Percentiles rank a stretch among this genome's conserved stretches.
Evolutionary conservation across 2,888 invertebrate genomes (phyloP).

Genomic region (Arge pagana): DNA sequence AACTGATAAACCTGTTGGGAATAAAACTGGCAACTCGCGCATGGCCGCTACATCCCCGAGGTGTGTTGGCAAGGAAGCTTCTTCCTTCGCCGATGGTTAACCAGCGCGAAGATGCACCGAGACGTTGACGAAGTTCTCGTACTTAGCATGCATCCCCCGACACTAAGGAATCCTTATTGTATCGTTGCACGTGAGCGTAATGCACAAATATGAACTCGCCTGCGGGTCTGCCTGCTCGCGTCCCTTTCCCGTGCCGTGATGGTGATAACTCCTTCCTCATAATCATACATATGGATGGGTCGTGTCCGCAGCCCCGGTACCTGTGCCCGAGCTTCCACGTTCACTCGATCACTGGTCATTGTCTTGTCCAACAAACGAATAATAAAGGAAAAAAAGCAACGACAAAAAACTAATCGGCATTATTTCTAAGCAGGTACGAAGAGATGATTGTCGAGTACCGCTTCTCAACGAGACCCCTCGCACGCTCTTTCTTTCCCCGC

Average conservation of each 20-base stretch:
- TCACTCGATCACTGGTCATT: constrained; percentile 21
- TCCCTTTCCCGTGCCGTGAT: constrained; percentile 29
- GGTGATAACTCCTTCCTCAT: constrained; percentile 53
- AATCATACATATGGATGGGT: constrained; percentile 53
- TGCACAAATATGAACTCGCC: constrained; percentile 55
- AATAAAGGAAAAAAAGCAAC: not conserved
- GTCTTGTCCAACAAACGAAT: constrained; percentile 7
- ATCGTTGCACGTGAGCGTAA: constrained; percentile 58
- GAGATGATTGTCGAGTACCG: too few species aligned
- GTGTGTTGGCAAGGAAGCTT: too few species aligned
- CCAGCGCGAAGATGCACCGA: not conserved
- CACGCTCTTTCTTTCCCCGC: too few species aligned
- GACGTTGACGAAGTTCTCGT: constrained; percentile 23
- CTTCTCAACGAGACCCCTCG: too few species aligned
- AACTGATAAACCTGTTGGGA: constrained; percentile 31
- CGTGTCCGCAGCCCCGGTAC: constrained; percentile 33
- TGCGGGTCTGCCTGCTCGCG: constrained; percentile 41
- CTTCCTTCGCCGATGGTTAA: too few species aligned
- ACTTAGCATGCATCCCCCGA: constrained; percentile 58
- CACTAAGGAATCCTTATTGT: constrained; percentile 58
- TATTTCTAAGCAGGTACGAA: constrained; percentile 1
- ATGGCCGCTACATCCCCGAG: too few species aligned
- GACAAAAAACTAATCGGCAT: not conserved
- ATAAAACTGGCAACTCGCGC: constrained; percentile 3
- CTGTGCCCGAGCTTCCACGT: constrained; percentile 17